These are phyloP conservation scores for Amphiprion ocellaris DNA, from an alignment of 2,113 vertebrate genomes.

Conservation along the genomic window DNA sequence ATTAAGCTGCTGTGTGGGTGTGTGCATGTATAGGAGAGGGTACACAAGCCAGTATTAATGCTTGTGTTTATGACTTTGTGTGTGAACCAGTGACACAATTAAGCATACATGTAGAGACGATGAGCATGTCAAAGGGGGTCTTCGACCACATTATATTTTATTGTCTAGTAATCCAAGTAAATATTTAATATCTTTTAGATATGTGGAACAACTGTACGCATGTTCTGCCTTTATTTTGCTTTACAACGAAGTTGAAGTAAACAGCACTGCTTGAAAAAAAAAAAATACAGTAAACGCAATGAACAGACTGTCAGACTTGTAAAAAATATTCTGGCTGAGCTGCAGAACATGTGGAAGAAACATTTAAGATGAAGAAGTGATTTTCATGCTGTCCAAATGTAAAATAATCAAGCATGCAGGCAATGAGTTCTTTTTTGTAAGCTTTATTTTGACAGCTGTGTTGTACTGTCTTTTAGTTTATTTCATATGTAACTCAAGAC, in stretches of 20 bases:
- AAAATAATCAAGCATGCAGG: no score
- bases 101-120: background rate
- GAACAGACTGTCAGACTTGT: no score
- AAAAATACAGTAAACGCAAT: no score
- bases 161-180: background rate
- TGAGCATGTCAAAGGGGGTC: background rate
- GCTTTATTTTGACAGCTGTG: background rate
- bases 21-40: background rate
- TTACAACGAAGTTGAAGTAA: no score
- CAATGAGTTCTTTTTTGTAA: no score
- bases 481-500: background rate
- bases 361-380: no score
- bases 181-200: background rate
- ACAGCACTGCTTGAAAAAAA: no score
- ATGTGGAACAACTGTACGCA: background rate
- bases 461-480: background rate
- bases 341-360: no score
- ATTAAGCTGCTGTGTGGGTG: constrained; percentile 84
- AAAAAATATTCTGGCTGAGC: no score
- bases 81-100: background rate
- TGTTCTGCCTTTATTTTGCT: background rate
- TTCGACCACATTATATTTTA: background rate
- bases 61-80: background rate
- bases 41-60: background rate
- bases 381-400: no score